phyloP scores from a whole-genome alignment of 2,888 invertebrate species.

The Agrochola circellaris region DNA sequence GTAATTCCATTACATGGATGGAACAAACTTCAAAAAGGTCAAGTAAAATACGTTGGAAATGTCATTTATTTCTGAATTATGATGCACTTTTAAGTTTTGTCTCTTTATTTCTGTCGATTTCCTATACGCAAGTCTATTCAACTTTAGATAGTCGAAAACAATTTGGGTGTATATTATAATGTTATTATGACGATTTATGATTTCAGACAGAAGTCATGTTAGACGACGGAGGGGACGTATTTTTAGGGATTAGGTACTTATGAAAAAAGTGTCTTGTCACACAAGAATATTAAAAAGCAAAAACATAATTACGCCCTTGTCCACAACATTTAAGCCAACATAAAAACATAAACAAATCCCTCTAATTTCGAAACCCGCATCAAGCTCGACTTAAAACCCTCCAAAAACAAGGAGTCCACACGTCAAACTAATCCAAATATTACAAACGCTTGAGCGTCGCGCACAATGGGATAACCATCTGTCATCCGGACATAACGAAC shows the following conservation, averaged over 20 bases:
- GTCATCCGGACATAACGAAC: conserved; percentile 81
- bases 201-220: neutral
- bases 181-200: neutral
- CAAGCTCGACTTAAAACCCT: conserved; percentile 66
- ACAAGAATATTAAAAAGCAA: conserved; percentile 43
- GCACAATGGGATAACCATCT: conserved; percentile 83
- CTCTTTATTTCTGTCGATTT: too few relatives aligned
- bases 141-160: neutral
- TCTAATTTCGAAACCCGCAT: conserved; percentile 65
- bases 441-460: conserved; percentile 69
- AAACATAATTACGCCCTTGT: conserved; percentile 49
- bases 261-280: conserved; percentile 43
- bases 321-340: conserved; percentile 44
- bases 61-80: neutral
- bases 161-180: neutral
- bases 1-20: neutral
- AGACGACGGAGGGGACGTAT: neutral
- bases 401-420: conserved; percentile 68
- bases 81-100: too few relatives aligned
- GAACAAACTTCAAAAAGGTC: neutral
- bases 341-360: conserved; percentile 59
- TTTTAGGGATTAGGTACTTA: conserved; percentile 12
- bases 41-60: neutral
- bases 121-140: neutral
- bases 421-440: conserved; percentile 71